Conservation (phyloP, 2,888 invertebrate genomes). For the Philopedon plagiatum region DNA sequence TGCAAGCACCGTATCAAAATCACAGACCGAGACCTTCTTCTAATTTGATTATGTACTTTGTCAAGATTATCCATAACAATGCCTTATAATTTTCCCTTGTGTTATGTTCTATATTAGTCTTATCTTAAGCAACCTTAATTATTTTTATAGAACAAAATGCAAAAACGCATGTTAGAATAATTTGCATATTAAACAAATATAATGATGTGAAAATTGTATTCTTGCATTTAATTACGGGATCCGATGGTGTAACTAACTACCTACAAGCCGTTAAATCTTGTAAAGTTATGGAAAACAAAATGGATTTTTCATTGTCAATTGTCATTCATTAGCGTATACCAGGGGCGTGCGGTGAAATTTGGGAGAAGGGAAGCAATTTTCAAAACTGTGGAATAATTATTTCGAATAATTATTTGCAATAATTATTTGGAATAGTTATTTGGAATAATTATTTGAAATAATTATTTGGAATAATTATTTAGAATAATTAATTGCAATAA, state of each 20-base stretch:
- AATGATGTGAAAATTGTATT: conserved; percentile 20
- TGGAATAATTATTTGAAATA: too few relatives aligned
- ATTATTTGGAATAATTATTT: too few relatives aligned
- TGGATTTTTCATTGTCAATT: too few relatives aligned
- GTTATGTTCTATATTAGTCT: conserved; percentile 16
- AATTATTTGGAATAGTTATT: too few relatives aligned
- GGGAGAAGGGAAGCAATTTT: too few relatives aligned
- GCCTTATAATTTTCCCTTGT: conserved; percentile 9
- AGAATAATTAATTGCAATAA: too few relatives aligned
- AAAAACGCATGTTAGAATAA: conserved; percentile 10
- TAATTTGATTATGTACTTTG: conserved; percentile 15
- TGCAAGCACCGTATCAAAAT: background rate
- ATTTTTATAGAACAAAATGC: conserved; percentile 7
- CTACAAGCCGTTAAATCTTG: conserved; percentile 5
- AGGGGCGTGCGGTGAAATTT: too few relatives aligned
- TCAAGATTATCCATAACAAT: conserved; percentile 17
- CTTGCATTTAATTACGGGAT: background rate
- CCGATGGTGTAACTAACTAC: conserved; percentile 2
- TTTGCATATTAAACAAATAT: conserved; percentile 17
- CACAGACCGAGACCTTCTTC: background rate
- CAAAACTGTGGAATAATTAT: too few relatives aligned
- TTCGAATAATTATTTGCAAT: too few relatives aligned
- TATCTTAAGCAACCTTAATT: conserved; percentile 18
- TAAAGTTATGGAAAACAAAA: too few relatives aligned
- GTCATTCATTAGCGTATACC: too few relatives aligned